phyloP scores from a whole-genome alignment of 1,140 invertebrate species.

The Lepidotrigona ventralis region DNA sequence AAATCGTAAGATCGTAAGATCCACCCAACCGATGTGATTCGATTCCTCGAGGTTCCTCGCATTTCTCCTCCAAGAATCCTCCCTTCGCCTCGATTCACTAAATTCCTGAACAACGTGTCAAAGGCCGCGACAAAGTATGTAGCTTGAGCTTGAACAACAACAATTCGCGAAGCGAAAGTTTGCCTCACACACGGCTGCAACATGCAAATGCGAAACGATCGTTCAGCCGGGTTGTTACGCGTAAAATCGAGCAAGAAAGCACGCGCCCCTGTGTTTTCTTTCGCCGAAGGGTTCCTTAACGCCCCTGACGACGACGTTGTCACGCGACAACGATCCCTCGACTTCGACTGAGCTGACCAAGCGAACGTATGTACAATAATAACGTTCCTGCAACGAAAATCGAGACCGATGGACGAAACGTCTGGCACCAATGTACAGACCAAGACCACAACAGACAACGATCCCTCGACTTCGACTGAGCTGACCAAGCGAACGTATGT shows the following conservation, averaged over 20 bases:
- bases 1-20: background rate
- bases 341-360: conserved; percentile 5
- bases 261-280: conserved; percentile 39
- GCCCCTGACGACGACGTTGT: conserved; percentile 32
- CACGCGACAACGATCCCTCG: conserved; percentile 31
- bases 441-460: no score
- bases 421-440: background rate
- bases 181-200: conserved; percentile 27
- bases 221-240: conserved; percentile 17
- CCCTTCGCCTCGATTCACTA: no score
- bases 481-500: conserved; percentile 25
- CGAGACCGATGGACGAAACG: conserved; percentile 43
- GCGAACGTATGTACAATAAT: conserved; percentile 11
- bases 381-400: conserved; percentile 38
- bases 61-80: no score
- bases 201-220: conserved; percentile 44
- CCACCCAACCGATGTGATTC: conserved; percentile 2
- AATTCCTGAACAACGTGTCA: no score
- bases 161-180: conserved; percentile 4
- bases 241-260: conserved; percentile 50
- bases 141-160: background rate
- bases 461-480: background rate
- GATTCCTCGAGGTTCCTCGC: background rate
- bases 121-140: no score
- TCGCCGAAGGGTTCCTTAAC: conserved; percentile 25